These are phyloP conservation scores for Poeciliopsis infans DNA, from an alignment of 2,797 vertebrate genomes.

Conservation along the genomic window DNA sequence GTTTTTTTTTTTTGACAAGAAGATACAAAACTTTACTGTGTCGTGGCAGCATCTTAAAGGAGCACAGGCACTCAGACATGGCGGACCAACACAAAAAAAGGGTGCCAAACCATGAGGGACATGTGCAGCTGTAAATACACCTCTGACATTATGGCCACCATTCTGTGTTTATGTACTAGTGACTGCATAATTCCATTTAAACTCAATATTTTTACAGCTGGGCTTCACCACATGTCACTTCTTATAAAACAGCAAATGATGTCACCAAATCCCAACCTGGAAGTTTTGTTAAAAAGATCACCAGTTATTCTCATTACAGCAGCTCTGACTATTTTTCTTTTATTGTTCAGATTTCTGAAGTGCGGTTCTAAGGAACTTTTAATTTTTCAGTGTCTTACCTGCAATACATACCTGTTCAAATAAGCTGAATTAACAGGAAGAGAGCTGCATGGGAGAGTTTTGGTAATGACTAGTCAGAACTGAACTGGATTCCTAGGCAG, in stretches of 20 bases:
- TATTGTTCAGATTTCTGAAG: background rate
- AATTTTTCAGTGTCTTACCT: background rate
- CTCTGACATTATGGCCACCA: conserved; percentile 25
- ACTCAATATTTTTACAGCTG: conserved; percentile 61
- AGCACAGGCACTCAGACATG: conserved; percentile 5
- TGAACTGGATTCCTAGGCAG: background rate
- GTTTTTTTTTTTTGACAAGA: background rate
- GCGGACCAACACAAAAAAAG: conserved; percentile 11
- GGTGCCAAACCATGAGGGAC: background rate
- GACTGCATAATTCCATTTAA: conserved; percentile 31
- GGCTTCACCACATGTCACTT: conserved; percentile 33
- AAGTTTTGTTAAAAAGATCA: conserved; percentile 16
- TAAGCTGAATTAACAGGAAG: background rate
- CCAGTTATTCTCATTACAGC: conserved; percentile 18
- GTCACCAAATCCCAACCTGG: conserved; percentile 35
- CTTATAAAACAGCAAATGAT: conserved; percentile 40
- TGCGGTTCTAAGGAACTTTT: background rate
- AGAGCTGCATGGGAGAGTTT: background rate
- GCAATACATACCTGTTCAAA: background rate
- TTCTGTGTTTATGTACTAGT: conserved; percentile 21
- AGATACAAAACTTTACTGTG: background rate
- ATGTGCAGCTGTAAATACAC: conserved; percentile 35
- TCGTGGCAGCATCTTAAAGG: background rate
- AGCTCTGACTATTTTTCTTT: conserved; percentile 19
- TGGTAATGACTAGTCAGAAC: background rate